Evolutionary conservation across 2,113 vertebrate species (phyloP).

Genomic region (Daubentonia madagascariensis): DNA sequence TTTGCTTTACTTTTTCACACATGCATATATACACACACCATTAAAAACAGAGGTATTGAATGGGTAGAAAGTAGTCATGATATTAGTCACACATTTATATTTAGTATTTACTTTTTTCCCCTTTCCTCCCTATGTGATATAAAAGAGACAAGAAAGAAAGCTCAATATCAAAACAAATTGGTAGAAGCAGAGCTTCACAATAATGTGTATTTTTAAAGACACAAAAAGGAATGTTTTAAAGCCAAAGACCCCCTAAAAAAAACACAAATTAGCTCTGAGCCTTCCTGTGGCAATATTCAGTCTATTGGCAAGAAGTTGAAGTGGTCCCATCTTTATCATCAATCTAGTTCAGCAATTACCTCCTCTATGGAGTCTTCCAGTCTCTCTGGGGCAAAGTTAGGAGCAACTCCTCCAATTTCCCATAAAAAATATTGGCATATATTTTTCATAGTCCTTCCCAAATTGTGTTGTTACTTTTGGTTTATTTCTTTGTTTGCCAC

Average conservation of each 20-base stretch:
- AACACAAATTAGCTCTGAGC: neutral
- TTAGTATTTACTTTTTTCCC: neutral
- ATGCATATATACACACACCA: neutral
- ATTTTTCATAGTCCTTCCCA: neutral
- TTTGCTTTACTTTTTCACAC: slow-evolving; percentile 10
- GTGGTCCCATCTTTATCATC: neutral
- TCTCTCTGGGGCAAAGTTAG: neutral
- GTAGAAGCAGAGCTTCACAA: neutral
- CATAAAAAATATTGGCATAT: neutral
- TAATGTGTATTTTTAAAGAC: neutral
- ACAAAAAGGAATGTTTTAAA: neutral
- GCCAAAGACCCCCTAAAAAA: neutral
- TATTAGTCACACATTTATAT: neutral
- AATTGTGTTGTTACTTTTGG: neutral
- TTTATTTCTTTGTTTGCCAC: neutral
- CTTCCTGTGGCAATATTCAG: neutral
- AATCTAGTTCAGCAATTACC: neutral
- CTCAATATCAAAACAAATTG: neutral
- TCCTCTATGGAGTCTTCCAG: neutral
- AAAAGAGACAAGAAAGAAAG: neutral
- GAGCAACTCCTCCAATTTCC: neutral
- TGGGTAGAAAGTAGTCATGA: neutral
- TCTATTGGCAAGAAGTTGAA: neutral
- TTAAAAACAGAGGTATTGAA: neutral
- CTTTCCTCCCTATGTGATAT: neutral